Conservation (phyloP, 2,113 vertebrate species). For the Eurypyga helias region DNA sequence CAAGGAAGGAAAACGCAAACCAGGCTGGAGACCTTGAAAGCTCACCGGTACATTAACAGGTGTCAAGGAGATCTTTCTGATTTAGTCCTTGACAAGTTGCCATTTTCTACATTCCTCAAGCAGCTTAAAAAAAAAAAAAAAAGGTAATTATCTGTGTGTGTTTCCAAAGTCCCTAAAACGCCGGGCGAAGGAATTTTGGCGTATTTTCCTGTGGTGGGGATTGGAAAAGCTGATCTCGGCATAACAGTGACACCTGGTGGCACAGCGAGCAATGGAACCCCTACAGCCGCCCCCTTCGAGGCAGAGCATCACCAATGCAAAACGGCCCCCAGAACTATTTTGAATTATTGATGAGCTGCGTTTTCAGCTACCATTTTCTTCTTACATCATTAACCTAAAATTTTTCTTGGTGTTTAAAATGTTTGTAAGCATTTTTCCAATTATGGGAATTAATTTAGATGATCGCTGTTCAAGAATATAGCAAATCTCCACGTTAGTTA, state of each 20-base stretch:
- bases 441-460: not conserved
- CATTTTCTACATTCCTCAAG: slow-evolving; percentile 25
- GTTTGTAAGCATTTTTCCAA: not conserved
- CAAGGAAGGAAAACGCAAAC: not conserved
- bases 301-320: not conserved
- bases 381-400: not conserved
- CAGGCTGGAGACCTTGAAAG: slow-evolving; percentile 3
- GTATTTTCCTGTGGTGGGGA: not conserved
- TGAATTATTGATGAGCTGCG: not conserved
- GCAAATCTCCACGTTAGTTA: not conserved
- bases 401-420: not conserved
- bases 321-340: not conserved
- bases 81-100: slow-evolving; percentile 33
- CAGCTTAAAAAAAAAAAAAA: slow-evolving; percentile 13
- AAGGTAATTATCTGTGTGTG: slow-evolving; percentile 26
- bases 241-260: slow-evolving; percentile 80
- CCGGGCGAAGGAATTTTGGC: not conserved
- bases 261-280: not conserved
- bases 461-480: not conserved
- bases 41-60: not conserved
- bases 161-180: slow-evolving; percentile 46
- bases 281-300: not conserved
- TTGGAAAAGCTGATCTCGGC: slow-evolving; percentile 39
- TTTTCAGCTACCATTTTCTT: not conserved
- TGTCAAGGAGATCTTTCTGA: slow-evolving; percentile 21